Evolutionary conservation across 2,797 vertebrate genomes (phyloP).

Genomic region (Okamejei kenojei): DNA sequence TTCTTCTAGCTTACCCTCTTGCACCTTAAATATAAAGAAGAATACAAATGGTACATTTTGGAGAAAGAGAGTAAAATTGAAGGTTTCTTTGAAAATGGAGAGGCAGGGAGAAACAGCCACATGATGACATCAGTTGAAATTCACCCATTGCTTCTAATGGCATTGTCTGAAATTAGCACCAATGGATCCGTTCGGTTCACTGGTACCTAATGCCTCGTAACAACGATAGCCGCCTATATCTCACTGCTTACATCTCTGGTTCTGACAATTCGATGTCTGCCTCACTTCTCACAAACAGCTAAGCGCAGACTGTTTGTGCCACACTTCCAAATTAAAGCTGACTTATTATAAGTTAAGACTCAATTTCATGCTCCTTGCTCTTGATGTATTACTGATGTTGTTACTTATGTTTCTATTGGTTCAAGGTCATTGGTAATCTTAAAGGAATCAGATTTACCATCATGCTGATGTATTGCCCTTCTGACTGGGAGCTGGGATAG

Average conservation of each 20-base stretch:
- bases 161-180: not conserved
- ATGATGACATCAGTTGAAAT: not conserved
- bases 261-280: not conserved
- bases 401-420: constrained; percentile 16
- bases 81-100: no score
- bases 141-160: no score
- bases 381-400: constrained; percentile 12
- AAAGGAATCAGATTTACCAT: constrained; percentile 21
- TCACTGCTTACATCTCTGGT: not conserved
- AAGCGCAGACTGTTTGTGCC: not conserved
- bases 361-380: constrained; percentile 35
- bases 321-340: constrained; percentile 31
- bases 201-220: not conserved
- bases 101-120: not conserved
- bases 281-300: constrained; percentile 1
- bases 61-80: not conserved
- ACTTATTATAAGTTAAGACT: constrained; percentile 31
- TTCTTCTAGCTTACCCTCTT: not conserved
- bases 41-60: no score
- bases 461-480: constrained; percentile 25
- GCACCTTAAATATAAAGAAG: not conserved
- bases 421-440: no score
- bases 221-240: not conserved
- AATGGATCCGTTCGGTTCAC: not conserved
- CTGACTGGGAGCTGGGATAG: constrained; percentile 1